Conservation (phyloP, 2,113 vertebrate genomes). For the Grammomys dolichurus region DNA sequence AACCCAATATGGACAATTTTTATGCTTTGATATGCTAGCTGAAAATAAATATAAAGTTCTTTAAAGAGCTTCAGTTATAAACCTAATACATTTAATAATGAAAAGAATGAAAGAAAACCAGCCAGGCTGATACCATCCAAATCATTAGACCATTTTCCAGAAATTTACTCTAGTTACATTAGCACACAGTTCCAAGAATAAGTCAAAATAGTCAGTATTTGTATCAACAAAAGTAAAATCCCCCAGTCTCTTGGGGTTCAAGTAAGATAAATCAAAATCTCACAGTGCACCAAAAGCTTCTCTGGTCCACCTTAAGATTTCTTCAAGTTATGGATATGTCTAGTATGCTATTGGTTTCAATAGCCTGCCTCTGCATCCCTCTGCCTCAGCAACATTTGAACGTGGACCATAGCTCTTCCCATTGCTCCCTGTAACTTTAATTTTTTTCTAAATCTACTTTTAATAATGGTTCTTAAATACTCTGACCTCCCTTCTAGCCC, state of each 20-base stretch:
- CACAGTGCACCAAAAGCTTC: background rate
- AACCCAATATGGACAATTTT: background rate
- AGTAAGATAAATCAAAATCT: background rate
- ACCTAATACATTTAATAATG: background rate
- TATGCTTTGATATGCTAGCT: background rate
- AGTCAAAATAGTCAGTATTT: background rate
- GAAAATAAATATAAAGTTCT: background rate
- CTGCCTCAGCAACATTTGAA: background rate
- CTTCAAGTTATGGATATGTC: background rate
- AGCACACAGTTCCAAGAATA: background rate
- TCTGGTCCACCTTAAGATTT: background rate
- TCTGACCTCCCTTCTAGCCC: too few relatives aligned
- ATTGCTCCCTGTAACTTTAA: background rate
- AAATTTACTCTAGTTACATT: background rate
- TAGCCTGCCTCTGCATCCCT: background rate
- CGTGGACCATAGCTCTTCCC: background rate
- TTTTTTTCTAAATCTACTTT: too few relatives aligned
- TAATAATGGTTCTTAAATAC: too few relatives aligned
- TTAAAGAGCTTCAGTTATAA: background rate
- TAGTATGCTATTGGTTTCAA: background rate
- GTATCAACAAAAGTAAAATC: background rate
- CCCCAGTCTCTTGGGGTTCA: background rate
- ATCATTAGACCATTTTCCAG: background rate
- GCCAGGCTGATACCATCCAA: background rate
- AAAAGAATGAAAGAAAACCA: background rate